phyloP scores from a whole-genome alignment of 2,113 vertebrate species.

The Protomyctophum bolini region DNA sequence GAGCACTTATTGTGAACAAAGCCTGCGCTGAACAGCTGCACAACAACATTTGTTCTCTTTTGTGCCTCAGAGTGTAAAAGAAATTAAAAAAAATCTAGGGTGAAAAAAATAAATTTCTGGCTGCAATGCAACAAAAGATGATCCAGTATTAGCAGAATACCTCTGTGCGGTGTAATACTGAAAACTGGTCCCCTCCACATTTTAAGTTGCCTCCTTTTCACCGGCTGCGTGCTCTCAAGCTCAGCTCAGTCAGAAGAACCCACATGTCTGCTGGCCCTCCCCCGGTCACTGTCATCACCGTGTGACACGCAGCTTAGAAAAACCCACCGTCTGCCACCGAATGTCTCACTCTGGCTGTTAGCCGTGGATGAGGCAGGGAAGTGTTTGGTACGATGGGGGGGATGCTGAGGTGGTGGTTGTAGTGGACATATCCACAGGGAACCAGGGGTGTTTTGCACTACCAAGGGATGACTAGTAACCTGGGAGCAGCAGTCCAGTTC shows the following conservation, averaged over 20 bases:
- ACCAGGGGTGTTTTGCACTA: constrained; percentile 34
- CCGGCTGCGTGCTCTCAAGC: constrained; percentile 19
- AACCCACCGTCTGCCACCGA: constrained; percentile 60
- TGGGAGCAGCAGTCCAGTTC: constrained; percentile 26
- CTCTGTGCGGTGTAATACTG: constrained; percentile 39
- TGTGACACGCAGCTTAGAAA: constrained; percentile 71
- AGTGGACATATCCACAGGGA: constrained; percentile 19
- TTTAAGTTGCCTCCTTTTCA: constrained; percentile 38
- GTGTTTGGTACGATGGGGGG: constrained; percentile 39
- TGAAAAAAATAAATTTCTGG: constrained; percentile 26
- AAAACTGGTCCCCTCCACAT: constrained; percentile 26
- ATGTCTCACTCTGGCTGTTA: constrained; percentile 69
- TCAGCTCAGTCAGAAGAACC: constrained; percentile 31
- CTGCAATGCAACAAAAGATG: constrained; percentile 32
- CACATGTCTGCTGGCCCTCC: constrained; percentile 69
- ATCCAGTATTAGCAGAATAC: constrained; percentile 24
- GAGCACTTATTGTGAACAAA: constrained; percentile 55
- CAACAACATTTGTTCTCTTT: constrained; percentile 23
- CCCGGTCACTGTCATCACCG: constrained; percentile 71
- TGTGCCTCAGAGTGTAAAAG: not conserved
- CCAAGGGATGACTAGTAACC: constrained; percentile 33
- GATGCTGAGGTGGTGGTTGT: constrained; percentile 41
- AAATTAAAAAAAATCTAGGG: constrained; percentile 36
- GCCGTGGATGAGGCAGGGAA: constrained; percentile 60
- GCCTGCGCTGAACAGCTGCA: constrained; percentile 32